Conservation (phyloP, 2,113 vertebrate genomes). For the Chaetops frenatus region DNA sequence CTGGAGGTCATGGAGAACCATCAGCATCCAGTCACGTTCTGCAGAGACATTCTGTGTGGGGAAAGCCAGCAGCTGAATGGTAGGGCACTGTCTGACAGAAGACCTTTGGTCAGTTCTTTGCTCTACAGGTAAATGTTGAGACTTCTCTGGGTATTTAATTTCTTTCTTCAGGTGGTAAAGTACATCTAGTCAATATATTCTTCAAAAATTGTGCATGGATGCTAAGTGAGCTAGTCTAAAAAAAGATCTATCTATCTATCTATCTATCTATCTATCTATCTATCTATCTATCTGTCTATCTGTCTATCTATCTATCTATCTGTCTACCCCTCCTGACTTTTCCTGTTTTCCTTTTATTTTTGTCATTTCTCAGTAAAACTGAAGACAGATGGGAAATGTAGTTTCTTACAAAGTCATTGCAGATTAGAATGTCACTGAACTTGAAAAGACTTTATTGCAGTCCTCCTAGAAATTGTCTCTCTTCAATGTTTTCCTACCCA, state of each 20-base stretch:
- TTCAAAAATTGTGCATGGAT: background rate
- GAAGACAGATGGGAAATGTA: constrained; percentile 55
- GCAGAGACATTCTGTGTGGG: background rate
- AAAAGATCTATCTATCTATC: background rate
- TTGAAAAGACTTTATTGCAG: constrained; percentile 36
- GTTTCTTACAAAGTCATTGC: constrained; percentile 48
- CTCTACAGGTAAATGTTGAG: background rate
- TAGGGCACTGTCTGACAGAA: background rate
- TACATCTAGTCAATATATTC: background rate
- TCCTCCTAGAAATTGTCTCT: constrained; percentile 40
- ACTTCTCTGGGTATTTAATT: background rate
- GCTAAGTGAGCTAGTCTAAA: background rate
- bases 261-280: background rate
- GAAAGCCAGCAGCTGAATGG: background rate
- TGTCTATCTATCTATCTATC: background rate
- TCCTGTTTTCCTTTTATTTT: background rate
- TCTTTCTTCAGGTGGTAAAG: background rate
- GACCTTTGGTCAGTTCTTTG: background rate
- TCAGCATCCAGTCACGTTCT: background rate
- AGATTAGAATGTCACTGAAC: constrained; percentile 58
- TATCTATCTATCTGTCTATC: background rate
- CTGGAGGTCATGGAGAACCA: background rate
- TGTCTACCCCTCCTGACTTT: background rate
- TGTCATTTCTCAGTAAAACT: background rate
- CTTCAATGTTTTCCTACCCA: constrained; percentile 45